These are phyloP conservation scores for Lucilia sericata DNA, from an alignment of 1,140 invertebrate genomes.

Conservation along the genomic window DNA sequence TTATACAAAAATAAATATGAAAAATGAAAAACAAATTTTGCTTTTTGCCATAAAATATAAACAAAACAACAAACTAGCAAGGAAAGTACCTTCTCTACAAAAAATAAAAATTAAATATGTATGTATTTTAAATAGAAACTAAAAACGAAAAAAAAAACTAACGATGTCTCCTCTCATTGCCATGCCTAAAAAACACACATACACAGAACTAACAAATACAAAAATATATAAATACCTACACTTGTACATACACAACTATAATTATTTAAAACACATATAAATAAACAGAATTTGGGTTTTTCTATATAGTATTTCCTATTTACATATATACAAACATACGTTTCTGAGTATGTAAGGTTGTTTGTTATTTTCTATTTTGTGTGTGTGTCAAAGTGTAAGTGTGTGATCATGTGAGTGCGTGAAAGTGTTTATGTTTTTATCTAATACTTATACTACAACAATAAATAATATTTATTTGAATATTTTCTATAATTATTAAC, in stretches of 20 bases:
- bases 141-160: background rate
- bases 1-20: conserved; percentile 43
- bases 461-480: background rate
- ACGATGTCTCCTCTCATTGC: background rate
- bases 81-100: background rate
- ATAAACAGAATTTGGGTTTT: too few relatives aligned
- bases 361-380: background rate
- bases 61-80: background rate
- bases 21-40: background rate
- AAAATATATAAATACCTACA: background rate
- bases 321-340: background rate
- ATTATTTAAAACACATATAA: too few relatives aligned
- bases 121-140: background rate
- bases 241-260: background rate
- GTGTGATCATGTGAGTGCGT: background rate
- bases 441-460: too few relatives aligned
- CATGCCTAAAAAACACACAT: background rate
- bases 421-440: background rate
- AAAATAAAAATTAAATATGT: background rate
- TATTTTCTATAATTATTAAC: background rate
- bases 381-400: conserved; percentile 24
- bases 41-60: background rate
- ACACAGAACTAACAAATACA: background rate
- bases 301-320: too few relatives aligned
- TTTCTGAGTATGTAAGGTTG: background rate